Evolutionary conservation across 1,140 invertebrate genomes (phyloP).

Genomic region (Sitobion miscanthi): DNA sequence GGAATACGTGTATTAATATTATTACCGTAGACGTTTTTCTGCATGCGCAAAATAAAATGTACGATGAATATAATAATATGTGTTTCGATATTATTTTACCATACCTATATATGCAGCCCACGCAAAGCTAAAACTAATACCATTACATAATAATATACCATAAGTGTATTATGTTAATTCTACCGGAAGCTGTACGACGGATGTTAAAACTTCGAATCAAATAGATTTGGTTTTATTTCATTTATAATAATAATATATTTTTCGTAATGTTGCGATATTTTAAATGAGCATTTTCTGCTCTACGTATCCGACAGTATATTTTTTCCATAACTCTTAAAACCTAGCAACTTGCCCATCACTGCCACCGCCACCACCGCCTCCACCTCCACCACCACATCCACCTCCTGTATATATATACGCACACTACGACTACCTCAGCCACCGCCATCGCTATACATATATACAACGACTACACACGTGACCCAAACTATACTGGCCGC

Average conservation of each 20-base stretch:
- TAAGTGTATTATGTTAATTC: background rate
- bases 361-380: background rate
- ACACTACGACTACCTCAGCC: background rate
- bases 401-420: background rate
- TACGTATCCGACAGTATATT: background rate
- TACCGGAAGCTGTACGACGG: background rate
- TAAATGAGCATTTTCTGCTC: background rate
- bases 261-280: background rate
- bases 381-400: too few relatives aligned
- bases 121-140: background rate
- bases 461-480: background rate
- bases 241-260: background rate
- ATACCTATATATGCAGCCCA: too few relatives aligned
- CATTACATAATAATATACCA: background rate
- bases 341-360: background rate
- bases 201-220: background rate
- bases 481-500: background rate
- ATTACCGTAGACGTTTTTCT: background rate
- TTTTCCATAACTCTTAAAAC: background rate
- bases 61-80: background rate
- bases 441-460: background rate
- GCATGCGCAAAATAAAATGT: background rate
- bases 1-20: too few relatives aligned
- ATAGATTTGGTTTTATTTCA: background rate
- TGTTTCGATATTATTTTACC: background rate